A percentile compares a stretch with the other conserved stretches of the same genome.
These are phyloP conservation scores for Copidosoma floridanum DNA, from an alignment of 1,140 invertebrate species.

Conservation along the genomic window DNA sequence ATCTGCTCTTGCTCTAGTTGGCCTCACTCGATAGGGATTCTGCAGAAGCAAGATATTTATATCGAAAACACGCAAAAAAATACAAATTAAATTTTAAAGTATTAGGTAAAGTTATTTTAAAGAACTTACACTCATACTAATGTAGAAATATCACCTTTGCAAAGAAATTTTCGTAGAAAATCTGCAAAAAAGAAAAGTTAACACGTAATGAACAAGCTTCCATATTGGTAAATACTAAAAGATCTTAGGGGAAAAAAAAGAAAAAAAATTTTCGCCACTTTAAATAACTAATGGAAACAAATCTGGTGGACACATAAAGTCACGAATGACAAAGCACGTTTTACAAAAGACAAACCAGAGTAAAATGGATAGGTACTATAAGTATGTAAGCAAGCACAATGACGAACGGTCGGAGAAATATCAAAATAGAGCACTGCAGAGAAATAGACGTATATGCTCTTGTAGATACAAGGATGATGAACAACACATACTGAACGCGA, in stretches of 20 bases:
- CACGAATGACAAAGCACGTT: conserved; percentile 2
- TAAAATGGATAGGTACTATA: neutral
- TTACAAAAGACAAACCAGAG: neutral
- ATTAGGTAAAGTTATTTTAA: neutral
- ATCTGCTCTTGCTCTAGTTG: conserved; percentile 42
- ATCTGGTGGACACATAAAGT: no score
- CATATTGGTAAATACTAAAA: neutral
- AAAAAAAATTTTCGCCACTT: no score
- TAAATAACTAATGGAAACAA: neutral
- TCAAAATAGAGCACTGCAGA: neutral
- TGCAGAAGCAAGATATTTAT: conserved; percentile 26
- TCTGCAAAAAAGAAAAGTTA: conserved; percentile 35
- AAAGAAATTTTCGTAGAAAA: conserved; percentile 35
- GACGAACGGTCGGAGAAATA: neutral
- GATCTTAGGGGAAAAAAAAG: neutral
- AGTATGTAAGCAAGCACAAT: neutral
- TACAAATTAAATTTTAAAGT: neutral
- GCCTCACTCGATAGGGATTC: conserved; percentile 51
- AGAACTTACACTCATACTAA: conserved; percentile 49
- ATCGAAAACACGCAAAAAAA: neutral
- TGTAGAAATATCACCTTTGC: conserved; percentile 29
- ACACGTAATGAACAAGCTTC: neutral
- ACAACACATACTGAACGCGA: no score
- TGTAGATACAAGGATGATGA: no score
- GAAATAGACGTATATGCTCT: neutral